Evolutionary conservation across 2,797 vertebrate species (phyloP), one percentile per base, ranked within the genome.

Genomic region (Microhierax caerulescens): DNA sequence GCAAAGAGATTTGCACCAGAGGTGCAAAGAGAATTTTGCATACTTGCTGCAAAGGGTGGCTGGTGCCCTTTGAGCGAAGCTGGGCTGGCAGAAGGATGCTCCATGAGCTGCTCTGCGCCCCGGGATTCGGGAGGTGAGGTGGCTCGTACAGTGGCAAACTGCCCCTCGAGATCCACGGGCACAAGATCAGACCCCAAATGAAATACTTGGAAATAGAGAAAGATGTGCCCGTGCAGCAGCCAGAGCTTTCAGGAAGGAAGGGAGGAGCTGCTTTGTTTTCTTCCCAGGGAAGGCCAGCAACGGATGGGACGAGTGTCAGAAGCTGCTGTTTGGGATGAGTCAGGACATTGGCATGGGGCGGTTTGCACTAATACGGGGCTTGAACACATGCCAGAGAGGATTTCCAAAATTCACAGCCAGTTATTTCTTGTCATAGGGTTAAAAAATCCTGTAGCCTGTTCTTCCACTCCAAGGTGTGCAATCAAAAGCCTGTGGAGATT

Each of bases 391-490:
- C 96, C 93, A 91, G 36, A 65, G 86, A 96, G 94, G 94, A 95
- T 92, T 95, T 96, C 96, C 95, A 94, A 96, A 95, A 94, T 85
- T 96, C 78, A 74, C 84, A 93, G 86, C 92, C 92, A 83, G 85
- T 89, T 95, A 70, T 85, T 93, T 93, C 93, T 92, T 85, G 90
- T 93, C 86, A 65, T 16, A 75, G 81, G 85, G 64, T 82, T 94
- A 61, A 90, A 85, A 92, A 81, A 93, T 83, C 72, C 72, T 69
- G 22, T 54, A 83, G 86, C 75, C 53, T 89, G 86, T 91, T 93
- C 73, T 85, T 91, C 84, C 78, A 91, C 88, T 85, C 86, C 6
- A 15, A 82, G 48, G 68, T 70, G 23, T 37, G 65, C 5, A 3
- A 69, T 69, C 85, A 68, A 72, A 92, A 92, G 67, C 72, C 51